These are phyloP conservation scores for Therioaphis trifolii DNA, from an alignment of 2,888 invertebrate genomes.

Conservation along the genomic window DNA sequence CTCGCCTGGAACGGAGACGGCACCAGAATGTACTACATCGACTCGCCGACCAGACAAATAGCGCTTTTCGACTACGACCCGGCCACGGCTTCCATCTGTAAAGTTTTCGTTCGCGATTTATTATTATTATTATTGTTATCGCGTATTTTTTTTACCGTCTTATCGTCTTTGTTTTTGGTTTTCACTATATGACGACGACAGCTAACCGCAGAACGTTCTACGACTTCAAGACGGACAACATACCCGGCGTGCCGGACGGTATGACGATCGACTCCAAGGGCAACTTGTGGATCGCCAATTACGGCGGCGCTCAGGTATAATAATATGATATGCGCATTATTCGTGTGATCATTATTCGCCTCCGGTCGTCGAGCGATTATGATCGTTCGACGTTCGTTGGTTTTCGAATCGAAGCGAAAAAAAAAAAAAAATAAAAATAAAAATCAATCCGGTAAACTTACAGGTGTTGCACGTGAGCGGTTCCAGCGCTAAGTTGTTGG, in stretches of 20 bases:
- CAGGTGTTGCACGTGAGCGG: conserved; percentile 76
- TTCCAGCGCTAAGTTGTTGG: conserved; percentile 72
- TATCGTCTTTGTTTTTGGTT: not conserved
- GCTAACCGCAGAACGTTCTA: conserved; percentile 67
- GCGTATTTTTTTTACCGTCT: not conserved
- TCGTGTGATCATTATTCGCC: too few relatives aligned
- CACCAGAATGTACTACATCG: conserved; percentile 82
- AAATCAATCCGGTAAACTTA: conserved; percentile 66
- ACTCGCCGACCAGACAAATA: conserved; percentile 76
- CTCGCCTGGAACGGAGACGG: conserved; percentile 80
- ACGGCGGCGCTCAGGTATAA: conserved; percentile 65
- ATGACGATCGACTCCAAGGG: conserved; percentile 71
- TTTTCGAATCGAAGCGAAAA: not conserved
- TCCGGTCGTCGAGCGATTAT: too few relatives aligned
- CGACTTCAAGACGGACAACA: conserved; percentile 66
- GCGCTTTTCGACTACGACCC: conserved; percentile 79
- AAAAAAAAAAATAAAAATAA: too few relatives aligned
- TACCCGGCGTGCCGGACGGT: conserved; percentile 68
- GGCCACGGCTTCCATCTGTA: conserved; percentile 68
- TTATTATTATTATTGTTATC: too few relatives aligned
- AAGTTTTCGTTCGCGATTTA: too few relatives aligned
- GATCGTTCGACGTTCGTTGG: too few relatives aligned
- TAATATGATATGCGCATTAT: too few relatives aligned
- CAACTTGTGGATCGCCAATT: conserved; percentile 69
- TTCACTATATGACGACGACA: conserved; percentile 45